Evolutionary conservation across 2,113 vertebrate genomes (phyloP).

Genomic region (Onychostoma macrolepis): DNA sequence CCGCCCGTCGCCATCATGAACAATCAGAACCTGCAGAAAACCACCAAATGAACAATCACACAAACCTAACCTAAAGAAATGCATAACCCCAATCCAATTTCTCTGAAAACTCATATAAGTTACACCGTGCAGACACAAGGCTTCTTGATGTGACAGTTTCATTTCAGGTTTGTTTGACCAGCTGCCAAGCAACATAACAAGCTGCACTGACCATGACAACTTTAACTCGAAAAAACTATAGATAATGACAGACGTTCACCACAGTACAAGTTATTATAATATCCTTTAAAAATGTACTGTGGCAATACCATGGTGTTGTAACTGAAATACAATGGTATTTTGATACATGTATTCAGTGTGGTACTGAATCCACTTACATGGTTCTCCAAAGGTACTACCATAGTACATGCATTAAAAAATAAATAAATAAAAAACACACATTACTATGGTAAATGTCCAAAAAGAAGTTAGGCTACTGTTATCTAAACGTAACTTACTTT

Average conservation of each 20-base stretch:
- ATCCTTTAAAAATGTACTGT: not conserved
- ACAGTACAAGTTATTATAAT: not conserved
- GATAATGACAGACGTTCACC: not conserved
- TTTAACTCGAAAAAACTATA: not conserved
- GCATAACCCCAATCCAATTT: not conserved
- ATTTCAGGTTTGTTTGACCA: slow-evolving; percentile 16
- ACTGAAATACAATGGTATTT: not conserved
- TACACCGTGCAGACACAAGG: not conserved
- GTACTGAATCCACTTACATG: not conserved
- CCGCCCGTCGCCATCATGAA: slow-evolving; percentile 89
- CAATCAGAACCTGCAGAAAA: slow-evolving; percentile 55
- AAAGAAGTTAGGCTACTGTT: not conserved
- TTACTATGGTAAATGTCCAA: not conserved
- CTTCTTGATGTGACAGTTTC: not conserved
- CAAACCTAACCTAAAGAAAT: not conserved
- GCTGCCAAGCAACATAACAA: slow-evolving; percentile 23
- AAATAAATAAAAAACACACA: too few relatives aligned
- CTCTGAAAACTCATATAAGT: not conserved
- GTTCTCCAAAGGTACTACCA: not conserved
- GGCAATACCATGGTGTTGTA: not conserved
- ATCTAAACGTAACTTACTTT: not conserved
- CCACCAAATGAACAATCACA: slow-evolving; percentile 6
- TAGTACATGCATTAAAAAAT: not conserved
- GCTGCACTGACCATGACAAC: not conserved
- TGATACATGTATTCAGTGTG: not conserved